Base-by-base conservation (phyloP, 2,797 vertebrate species). In the Protonibea diacanthus region DNA sequence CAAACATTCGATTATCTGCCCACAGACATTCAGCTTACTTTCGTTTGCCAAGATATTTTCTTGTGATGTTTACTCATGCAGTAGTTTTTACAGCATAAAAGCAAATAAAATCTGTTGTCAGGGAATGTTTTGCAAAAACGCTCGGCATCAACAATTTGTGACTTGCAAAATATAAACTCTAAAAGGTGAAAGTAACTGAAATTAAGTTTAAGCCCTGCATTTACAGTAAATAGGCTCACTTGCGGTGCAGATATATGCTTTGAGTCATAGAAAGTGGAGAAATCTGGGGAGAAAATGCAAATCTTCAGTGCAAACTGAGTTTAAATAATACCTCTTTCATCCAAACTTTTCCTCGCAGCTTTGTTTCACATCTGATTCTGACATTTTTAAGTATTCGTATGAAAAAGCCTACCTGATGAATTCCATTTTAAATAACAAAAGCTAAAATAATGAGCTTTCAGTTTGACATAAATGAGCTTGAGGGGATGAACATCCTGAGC, bases 351-450 rank as follows among this genome's bases (percentile, higher is more conserved):
- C 45, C 27, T 33, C 6, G 7, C n/a, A 15, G 21, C 53, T 52
- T 53, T 10, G 10, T 45, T 38, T 48, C 20, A 38, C 15, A 10
- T 38, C 53, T 47, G 9, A 38, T 11, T 38, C 42, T 58, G 45
- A 58, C 62, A 14, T 51, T 51, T 74, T 42, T 33, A 27, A 68
- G 62, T 67, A 49, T 61, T 42, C 14, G 56, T 23, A 49, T 66
- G 10, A 56, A 69, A 70, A 38, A 38, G 33, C 33, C 33, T 5
- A 47, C 23, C 23, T 1, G 18, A 74, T n/a, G 25, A 48, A 33
- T 68, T 68, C 53, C 8, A 78, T 62, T 53, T 14, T 33, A 27
- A 70, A 63, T 56, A 69, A 33, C 20, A 58, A 44, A 65, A 27
- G 20, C 48, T 27, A 9, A 27, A 49, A 60, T 56, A 57, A 68